phyloP scores from a whole-genome alignment of 2,888 invertebrate species.

The Ophion costatus region DNA sequence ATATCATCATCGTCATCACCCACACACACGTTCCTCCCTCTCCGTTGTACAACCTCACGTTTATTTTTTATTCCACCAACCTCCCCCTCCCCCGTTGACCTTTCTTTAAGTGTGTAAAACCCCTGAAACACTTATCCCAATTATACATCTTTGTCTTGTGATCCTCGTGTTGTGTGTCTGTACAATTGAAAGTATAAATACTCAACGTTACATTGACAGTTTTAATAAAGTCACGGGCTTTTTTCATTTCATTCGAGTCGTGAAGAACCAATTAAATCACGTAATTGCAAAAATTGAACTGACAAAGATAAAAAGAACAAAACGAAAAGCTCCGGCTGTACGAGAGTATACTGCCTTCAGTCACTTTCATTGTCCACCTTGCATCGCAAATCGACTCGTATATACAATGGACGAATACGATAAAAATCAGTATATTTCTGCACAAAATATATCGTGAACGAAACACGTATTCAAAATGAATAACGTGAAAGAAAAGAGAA shows the following conservation, averaged over 20 bases:
- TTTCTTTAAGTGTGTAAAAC: slow-evolving; percentile 10
- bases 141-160: slow-evolving; percentile 77
- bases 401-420: slow-evolving; percentile 3
- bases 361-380: slow-evolving; percentile 67
- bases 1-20: slow-evolving; percentile 52
- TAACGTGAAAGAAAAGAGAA: background rate
- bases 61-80: background rate
- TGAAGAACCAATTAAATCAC: slow-evolving; percentile 7
- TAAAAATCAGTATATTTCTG: background rate
- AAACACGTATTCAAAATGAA: background rate
- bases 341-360: slow-evolving; percentile 68
- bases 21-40: slow-evolving; percentile 23
- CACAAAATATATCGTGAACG: background rate
- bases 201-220: slow-evolving; percentile 79
- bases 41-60: background rate
- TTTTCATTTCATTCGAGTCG: slow-evolving; percentile 25
- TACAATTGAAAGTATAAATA: slow-evolving; percentile 83
- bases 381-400: slow-evolving; percentile 58
- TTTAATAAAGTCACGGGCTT: slow-evolving; percentile 71
- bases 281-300: slow-evolving; percentile 21
- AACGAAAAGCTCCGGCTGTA: slow-evolving; percentile 67
- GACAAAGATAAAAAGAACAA: background rate
- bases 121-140: slow-evolving; percentile 70
- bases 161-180: slow-evolving; percentile 82
- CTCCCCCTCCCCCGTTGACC: slow-evolving; percentile 27